A percentile compares a stretch with the other conserved stretches of the same genome.
Evolutionary conservation across 2,888 invertebrate genomes (phyloP).

Genomic region (Papilio protenor): DNA sequence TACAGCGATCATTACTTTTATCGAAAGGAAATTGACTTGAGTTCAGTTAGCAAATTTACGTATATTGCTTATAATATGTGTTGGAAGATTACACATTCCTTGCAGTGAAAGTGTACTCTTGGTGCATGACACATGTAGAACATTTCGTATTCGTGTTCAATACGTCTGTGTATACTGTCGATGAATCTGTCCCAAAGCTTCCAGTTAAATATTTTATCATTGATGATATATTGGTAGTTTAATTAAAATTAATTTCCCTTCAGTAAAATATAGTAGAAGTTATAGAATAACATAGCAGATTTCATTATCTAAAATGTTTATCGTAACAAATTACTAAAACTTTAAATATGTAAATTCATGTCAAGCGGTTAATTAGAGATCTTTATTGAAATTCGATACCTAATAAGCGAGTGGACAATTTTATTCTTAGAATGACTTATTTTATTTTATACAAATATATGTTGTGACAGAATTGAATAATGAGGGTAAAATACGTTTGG

Average conservation of each 20-base stretch:
- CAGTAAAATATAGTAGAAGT: neutral
- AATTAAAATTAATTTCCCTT: neutral
- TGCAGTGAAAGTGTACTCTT: constrained; percentile 38
- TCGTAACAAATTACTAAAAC: neutral
- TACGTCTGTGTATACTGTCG: constrained; percentile 22
- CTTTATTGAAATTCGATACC: neutral
- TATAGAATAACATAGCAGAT: neutral
- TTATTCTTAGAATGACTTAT: neutral
- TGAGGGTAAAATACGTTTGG: constrained; percentile 1
- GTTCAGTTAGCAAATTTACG: constrained; percentile 35
- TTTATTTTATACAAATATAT: neutral
- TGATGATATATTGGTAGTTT: neutral
- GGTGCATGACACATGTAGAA: constrained; percentile 37
- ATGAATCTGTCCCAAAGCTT: constrained; percentile 20
- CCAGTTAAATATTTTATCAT: neutral
- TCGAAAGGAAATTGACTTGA: constrained; percentile 27
- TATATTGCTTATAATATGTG: constrained; percentile 33
- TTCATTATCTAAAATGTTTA: neutral
- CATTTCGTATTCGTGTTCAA: constrained; percentile 20
- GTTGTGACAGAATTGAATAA: neutral
- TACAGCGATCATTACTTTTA: constrained; percentile 22
- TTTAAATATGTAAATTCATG: constrained; percentile 5
- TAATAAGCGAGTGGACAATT: neutral
- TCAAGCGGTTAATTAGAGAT: neutral
- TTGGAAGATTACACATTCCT: constrained; percentile 35